Evolutionary conservation across 2,113 vertebrate species (phyloP), one percentile per base, ranked within the genome.

Genomic region (Erpornis zantholeuca): DNA sequence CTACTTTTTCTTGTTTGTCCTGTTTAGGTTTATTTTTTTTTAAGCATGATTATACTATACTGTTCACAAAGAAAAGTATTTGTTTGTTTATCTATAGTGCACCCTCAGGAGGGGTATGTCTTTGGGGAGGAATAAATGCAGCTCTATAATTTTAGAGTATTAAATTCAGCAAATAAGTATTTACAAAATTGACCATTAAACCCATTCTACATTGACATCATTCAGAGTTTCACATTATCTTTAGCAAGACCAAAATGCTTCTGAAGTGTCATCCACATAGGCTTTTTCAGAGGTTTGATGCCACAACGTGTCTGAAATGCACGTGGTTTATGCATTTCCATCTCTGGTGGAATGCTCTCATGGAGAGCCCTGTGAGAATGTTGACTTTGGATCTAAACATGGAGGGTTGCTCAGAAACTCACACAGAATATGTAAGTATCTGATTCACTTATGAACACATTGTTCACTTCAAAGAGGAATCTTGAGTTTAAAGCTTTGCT

Each of bases 381-480:
- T 31, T 87, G 66, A 42, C 42, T 83, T 92, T 54, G 56, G 11
- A 54, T 65, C 40, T 50, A 60, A 75, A 61, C 42, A 27, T 40
- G 60, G 64, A 86, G 23, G 17, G 11, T 15, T 81, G 24, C 33
- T 96, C 81, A 90, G 63, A 89, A 81, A 69, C 40, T 40, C 24
- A 20, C 12, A 44, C 6, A 61, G 44, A 85, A 65, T 70, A 69
- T 31, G 8, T 25, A 69, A 79, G 78, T 70, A 53, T 76, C 80
- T 65, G 68, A 66, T 61, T 69, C 47, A 33, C 7, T 80, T 69
- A 44, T 12, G 44, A 95, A 28, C 35, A 87, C 33, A 90, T 59
- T 80, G n/a, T 59, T 96, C 49, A 90, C 31, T 89, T 97, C 86
- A 92, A 86, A 77, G 28, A 38, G 35, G 65, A 86, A 36, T 69